A percentile compares a stretch with the other conserved stretches of the same genome.
These are phyloP conservation scores for Apodemia hepburni DNA, from an alignment of 2,888 invertebrate genomes.

Conservation along the genomic window DNA sequence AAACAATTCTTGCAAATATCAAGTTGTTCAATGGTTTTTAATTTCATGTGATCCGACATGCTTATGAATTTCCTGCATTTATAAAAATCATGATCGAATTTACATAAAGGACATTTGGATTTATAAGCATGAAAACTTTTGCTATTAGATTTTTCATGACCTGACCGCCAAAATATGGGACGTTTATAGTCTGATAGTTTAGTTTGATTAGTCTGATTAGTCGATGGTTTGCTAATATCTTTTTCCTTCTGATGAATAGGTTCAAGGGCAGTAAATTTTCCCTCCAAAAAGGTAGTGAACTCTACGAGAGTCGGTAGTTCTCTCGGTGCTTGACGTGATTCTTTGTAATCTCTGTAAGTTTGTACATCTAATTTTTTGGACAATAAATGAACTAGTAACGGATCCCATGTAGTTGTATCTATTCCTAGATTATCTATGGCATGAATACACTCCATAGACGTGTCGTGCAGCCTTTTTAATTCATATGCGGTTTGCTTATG, in stretches of 20 bases:
- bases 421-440: constrained; percentile 27
- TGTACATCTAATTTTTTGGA: constrained; percentile 30
- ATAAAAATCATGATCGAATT: constrained; percentile 22
- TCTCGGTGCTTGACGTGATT: constrained; percentile 23
- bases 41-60: constrained; percentile 20
- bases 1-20: constrained; percentile 24
- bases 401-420: constrained; percentile 30
- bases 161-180: background rate
- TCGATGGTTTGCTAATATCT: background rate
- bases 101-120: constrained; percentile 24
- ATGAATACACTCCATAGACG: constrained; percentile 23
- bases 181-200: background rate
- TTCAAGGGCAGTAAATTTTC: constrained; percentile 30
- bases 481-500: constrained; percentile 23
- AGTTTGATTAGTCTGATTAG: background rate
- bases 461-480: constrained; percentile 23
- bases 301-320: constrained; percentile 28
- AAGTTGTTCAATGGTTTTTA: constrained; percentile 19
- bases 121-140: background rate
- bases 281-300: constrained; percentile 30
- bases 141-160: background rate
- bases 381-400: constrained; percentile 28
- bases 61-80: constrained; percentile 24
- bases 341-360: constrained; percentile 28
- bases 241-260: background rate